Base-by-base conservation (phyloP, 2,113 vertebrate species). In the Mobula hypostoma region DNA sequence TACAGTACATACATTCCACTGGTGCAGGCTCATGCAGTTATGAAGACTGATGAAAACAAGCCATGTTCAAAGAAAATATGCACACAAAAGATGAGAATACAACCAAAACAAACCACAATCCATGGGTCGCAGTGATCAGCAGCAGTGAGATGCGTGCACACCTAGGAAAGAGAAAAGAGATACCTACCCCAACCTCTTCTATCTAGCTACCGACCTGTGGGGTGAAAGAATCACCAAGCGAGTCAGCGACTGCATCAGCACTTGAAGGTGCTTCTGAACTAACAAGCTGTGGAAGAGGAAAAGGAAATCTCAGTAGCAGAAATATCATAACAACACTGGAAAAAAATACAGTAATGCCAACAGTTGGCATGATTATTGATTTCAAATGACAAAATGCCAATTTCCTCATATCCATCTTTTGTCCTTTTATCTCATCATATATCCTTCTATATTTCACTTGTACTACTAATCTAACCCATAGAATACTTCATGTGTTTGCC, bases 181-280 rank as follows among this genome's bases (percentile, higher is more conserved):
- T 98, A 99, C 98, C 98, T 99, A 99, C 98, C 98, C 97, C 97
- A 97, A 98, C 98, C 98, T 98, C 97, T 94, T 97, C 98, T 98
- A 98, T 99, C 98, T 99, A 99, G 98, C 99, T 99, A 97, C 98
- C 98, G 97, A 98, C 98, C 98, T 99, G 98, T 96, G 98, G 98
- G 98, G 97, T 98, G 98, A 97, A 97, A 97, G 97, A 97, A 96
- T 98, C 98, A 96, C 97, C 97, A 97, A 97, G 97, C 96, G 98
- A 97, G 96, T 98, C 98, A 96, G 97, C 97, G 96, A 97, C 97
- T 96, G 97, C 97, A 97, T 99, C 98, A 97, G 98, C 98, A 97
- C 97, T 98, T 97, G 98, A 98, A 96, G 98, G 98, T 96, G 98
- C 98, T 98, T 98, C 98, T 97, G 98, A 97, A 95, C 97, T 98